These are phyloP conservation scores for Sphyrna mokarran DNA, from an alignment of 2,113 vertebrate genomes.

Conservation along the genomic window DNA sequence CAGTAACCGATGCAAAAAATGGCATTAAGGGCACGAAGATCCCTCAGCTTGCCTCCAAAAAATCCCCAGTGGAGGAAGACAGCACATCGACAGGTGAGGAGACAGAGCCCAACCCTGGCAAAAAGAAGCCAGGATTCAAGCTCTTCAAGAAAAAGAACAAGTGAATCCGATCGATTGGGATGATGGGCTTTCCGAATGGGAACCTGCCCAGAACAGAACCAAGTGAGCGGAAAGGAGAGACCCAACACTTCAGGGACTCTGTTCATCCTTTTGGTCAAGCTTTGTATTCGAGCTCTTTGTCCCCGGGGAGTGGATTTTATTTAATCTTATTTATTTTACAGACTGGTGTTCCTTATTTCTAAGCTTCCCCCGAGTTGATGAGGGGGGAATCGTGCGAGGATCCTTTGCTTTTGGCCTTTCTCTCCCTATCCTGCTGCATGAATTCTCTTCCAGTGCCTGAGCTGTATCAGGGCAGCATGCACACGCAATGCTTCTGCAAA, in stretches of 20 bases:
- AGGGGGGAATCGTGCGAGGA: background rate
- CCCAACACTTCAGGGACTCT: background rate
- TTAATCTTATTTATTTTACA: constrained; percentile 38
- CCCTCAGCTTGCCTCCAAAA: constrained; percentile 88
- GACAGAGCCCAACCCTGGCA: constrained; percentile 76
- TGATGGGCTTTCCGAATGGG: background rate
- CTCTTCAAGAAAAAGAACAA: constrained; percentile 97
- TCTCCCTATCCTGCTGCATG: background rate
- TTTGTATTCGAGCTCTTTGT: background rate
- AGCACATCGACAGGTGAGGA: constrained; percentile 83
- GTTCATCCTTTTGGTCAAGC: no score
- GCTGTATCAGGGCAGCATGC: constrained; percentile 17
- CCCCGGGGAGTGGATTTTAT: constrained; percentile 31
- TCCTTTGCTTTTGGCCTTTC: background rate
- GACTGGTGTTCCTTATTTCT: constrained; percentile 22
- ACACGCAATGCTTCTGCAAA: background rate
- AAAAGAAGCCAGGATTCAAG: constrained; percentile 94
- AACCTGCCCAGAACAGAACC: background rate
- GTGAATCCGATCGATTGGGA: constrained; percentile 47
- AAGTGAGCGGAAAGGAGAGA: background rate
- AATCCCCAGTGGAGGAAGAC: constrained; percentile 76
- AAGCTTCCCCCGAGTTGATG: background rate
- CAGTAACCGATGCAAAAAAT: constrained; percentile 62
- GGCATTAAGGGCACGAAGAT: constrained; percentile 66
- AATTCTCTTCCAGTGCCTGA: background rate